Evolutionary conservation across 2,888 invertebrate species (phyloP).

Genomic region (Oegoconia quadripuncta): DNA sequence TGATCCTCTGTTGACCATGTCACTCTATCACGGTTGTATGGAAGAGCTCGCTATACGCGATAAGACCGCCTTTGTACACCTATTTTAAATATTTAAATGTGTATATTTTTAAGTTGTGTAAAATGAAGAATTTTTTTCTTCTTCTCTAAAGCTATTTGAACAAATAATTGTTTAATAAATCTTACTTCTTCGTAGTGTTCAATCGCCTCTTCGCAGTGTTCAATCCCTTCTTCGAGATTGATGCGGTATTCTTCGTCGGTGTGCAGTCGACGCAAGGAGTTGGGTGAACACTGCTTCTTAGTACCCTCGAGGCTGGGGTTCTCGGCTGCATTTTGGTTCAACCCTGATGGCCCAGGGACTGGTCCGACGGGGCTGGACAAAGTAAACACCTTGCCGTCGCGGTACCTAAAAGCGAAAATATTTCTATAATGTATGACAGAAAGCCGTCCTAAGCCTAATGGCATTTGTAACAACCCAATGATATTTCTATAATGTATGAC

Average conservation of each 20-base stretch:
- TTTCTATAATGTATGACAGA: too few relatives aligned
- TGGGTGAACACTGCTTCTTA: constrained; percentile 23
- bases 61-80: too few relatives aligned
- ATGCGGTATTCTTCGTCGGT: too few relatives aligned
- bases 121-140: not conserved
- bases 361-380: constrained; percentile 35
- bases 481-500: too few relatives aligned
- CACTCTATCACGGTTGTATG: too few relatives aligned
- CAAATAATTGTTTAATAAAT: not conserved
- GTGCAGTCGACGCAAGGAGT: too few relatives aligned
- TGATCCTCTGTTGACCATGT: too few relatives aligned
- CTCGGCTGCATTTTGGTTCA: constrained; percentile 21
- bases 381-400: constrained; percentile 54
- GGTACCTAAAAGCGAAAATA: constrained; percentile 37
- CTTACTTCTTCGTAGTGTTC: constrained; percentile 46
- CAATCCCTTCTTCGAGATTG: too few relatives aligned
- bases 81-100: too few relatives aligned
- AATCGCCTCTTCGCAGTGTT: constrained; percentile 44
- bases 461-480: not conserved
- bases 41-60: too few relatives aligned
- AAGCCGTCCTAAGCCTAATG: too few relatives aligned
- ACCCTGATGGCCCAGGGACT: constrained; percentile 47
- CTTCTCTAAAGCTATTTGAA: not conserved
- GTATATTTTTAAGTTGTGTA: too few relatives aligned
- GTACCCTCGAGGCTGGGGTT: constrained; percentile 14